Conservation (phyloP, 2,797 vertebrate genomes). For the Remorina albescens region DNA sequence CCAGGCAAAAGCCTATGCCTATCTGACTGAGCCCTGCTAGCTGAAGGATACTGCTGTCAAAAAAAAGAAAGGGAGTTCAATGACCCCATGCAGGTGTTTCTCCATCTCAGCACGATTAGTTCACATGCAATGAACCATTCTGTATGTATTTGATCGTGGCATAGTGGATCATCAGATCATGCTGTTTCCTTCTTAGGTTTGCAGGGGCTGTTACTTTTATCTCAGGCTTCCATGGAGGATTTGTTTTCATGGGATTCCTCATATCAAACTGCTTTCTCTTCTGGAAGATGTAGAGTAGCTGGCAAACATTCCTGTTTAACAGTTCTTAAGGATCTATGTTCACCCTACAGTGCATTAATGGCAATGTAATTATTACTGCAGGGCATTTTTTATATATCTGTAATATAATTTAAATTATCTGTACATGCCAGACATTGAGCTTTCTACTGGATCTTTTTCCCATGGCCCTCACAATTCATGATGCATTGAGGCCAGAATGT, state of each 20-base stretch:
- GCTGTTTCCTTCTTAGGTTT: constrained; percentile 21
- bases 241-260: constrained; percentile 56
- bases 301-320: constrained; percentile 11
- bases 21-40: constrained; percentile 26
- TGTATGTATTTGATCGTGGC: constrained; percentile 46
- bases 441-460: background rate
- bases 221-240: constrained; percentile 26
- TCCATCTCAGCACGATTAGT: constrained; percentile 45
- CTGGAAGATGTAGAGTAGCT: constrained; percentile 45
- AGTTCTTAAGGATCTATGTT: constrained; percentile 24
- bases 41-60: constrained; percentile 35
- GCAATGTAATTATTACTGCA: background rate
- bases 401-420: background rate
- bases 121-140: constrained; percentile 40
- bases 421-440: background rate
- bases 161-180: constrained; percentile 20
- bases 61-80: constrained; percentile 23
- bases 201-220: constrained; percentile 38
- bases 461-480: background rate
- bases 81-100: constrained; percentile 52
- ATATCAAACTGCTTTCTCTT: constrained; percentile 32
- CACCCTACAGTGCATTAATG: constrained; percentile 5
- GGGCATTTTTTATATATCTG: background rate
- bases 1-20: constrained; percentile 12
- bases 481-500: background rate